Percentiles rank a stretch among this genome's conserved stretches.
Evolutionary conservation across 2,113 vertebrate species (phyloP).

Genomic region (Mesitornis unicolor): DNA sequence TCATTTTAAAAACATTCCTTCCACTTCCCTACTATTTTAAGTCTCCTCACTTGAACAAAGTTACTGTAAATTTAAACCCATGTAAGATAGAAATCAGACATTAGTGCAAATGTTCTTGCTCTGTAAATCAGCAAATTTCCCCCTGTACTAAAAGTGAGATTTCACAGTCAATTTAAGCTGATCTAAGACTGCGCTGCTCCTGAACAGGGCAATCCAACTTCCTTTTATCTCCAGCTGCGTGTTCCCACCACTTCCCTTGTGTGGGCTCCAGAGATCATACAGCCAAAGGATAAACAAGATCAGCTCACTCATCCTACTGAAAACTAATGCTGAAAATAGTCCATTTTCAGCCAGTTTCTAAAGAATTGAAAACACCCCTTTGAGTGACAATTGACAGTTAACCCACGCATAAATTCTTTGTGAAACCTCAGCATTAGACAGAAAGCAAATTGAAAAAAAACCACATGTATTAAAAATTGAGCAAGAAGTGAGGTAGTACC

Average conservation of each 20-base stretch:
- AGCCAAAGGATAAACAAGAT: constrained; percentile 58
- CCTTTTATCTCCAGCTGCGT: constrained; percentile 63
- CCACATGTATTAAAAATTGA: background rate
- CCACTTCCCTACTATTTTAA: background rate
- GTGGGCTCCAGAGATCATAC: constrained; percentile 33
- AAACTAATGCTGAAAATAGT: constrained; percentile 26
- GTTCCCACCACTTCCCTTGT: constrained; percentile 63
- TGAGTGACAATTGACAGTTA: background rate
- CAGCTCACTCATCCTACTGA: constrained; percentile 41
- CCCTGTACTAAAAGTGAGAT: constrained; percentile 47
- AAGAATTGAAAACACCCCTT: background rate
- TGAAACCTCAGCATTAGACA: background rate
- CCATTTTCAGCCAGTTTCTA: background rate
- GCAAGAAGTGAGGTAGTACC: background rate
- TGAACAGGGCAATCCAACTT: constrained; percentile 59
- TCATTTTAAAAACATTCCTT: background rate
- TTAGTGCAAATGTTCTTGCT: background rate
- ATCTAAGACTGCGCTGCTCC: constrained; percentile 58
- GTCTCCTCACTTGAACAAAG: background rate
- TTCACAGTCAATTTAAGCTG: constrained; percentile 69
- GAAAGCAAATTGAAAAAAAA: background rate
- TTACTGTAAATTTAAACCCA: background rate
- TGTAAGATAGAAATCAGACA: background rate
- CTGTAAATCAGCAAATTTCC: constrained; percentile 27
- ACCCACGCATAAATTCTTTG: background rate